phyloP scores from a whole-genome alignment of 2,888 invertebrate genomes.

The Carcina quercana region DNA sequence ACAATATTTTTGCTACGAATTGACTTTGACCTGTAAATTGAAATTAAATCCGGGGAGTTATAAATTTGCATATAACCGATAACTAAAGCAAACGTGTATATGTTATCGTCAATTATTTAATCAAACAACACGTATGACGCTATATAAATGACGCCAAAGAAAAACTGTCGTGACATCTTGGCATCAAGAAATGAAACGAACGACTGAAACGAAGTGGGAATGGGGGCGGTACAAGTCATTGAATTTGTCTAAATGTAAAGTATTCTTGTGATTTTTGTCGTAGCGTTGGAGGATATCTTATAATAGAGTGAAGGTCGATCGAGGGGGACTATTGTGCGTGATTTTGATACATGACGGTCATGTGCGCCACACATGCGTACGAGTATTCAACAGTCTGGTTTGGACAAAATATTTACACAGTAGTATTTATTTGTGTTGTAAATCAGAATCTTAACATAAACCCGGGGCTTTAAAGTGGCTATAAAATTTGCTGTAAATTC shows the following conservation, averaged over 20 bases:
- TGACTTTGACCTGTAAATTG: too few species aligned
- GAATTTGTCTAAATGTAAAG: constrained; percentile 1
- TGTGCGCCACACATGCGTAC: constrained; percentile 23
- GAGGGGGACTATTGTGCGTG: constrained; percentile 11
- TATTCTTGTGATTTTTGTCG: constrained; percentile 1
- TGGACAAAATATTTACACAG: constrained; percentile 4
- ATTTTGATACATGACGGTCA: constrained; percentile 15
- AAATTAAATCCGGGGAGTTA: too few species aligned
- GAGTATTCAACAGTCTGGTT: constrained; percentile 7
- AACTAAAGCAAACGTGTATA: too few species aligned
- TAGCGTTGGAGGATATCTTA: constrained; percentile 15
- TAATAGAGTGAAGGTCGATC: constrained; percentile 25
- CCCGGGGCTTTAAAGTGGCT: too few species aligned
- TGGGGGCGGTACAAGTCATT: constrained; percentile 4
- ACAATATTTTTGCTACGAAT: too few species aligned
- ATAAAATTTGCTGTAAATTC: too few species aligned
- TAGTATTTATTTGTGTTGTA: not conserved
- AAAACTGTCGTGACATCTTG: not conserved
- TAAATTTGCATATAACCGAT: too few species aligned
- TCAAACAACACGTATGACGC: not conserved
- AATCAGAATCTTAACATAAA: too few species aligned
- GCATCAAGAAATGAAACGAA: not conserved
- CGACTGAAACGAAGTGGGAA: constrained; percentile 3
- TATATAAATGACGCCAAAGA: too few species aligned
- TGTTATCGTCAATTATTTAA: not conserved